Evolutionary conservation across 2,797 vertebrate species (phyloP), one percentile per base, ranked within the genome.

Genomic region (Premnoplex brunnescens): DNA sequence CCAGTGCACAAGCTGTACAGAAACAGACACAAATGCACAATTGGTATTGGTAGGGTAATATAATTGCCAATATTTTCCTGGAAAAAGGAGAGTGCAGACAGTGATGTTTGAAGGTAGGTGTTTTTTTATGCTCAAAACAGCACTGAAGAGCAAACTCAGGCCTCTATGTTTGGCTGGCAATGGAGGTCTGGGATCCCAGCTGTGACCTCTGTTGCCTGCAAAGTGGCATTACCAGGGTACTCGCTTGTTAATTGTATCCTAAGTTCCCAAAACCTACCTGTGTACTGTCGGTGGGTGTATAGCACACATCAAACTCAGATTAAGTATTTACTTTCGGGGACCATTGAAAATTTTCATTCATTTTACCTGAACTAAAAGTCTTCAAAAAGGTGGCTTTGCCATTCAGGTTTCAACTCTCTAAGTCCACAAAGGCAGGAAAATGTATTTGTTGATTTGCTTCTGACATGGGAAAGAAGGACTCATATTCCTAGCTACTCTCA

Each of bases 21-120:
- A 91, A 91, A 89, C 88, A 95, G 94, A 95, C 76, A 94, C 66
- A 94, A 96, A 91, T 76, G 71, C 89, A 91, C 92, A 91, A 87
- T 55, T 95, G 90, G 91, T 96, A 96, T 85, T 92, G 88, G 74
- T 91, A 94, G 93, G 63, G 71, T 94, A 95, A 86, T 95, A 94
- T 62, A 93, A 85, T 85, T 90, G 84, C 58, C 92, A 95, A 75
- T 63, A 72, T 89, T 96, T 95, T 94, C 91, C 86, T 89, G 89
- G 69, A 96, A 96, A 95, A 93, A 96, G 73, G 81, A 90, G 76
- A 92, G 87, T 79, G 48, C 82, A 95, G 80, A 88, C 92, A 93
- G 64, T 17, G 62, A 86, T 93, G 71, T 80, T 90, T 90, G 88
- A 91, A 94, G 46, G 72, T 93, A 84, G 88, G 37, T 90, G 28